Conservation (phyloP, 2,888 invertebrate genomes). For the Subacronicta megacephala region DNA sequence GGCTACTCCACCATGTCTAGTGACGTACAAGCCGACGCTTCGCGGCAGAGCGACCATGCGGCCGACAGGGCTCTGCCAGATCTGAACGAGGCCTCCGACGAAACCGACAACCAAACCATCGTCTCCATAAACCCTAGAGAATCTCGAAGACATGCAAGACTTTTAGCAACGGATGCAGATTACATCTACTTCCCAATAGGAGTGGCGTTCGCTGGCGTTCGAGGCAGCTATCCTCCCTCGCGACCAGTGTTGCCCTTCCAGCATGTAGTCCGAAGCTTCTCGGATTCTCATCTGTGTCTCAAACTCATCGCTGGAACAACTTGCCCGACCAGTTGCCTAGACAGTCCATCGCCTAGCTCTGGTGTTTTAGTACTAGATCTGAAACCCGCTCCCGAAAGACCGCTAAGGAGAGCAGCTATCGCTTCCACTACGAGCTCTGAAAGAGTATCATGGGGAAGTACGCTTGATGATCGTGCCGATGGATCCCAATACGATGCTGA, state of each 20-base stretch:
- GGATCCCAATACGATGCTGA: conserved; percentile 92
- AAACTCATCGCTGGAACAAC: conserved; percentile 91
- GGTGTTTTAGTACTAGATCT: conserved; percentile 91
- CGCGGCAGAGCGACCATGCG: conserved; percentile 89
- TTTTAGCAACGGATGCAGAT: conserved; percentile 90
- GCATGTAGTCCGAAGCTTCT: conserved; percentile 93
- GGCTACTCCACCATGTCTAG: conserved; percentile 96
- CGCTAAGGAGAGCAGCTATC: conserved; percentile 89
- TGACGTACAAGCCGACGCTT: conserved; percentile 93
- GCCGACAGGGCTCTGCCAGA: conserved; percentile 91
- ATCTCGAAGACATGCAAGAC: conserved; percentile 88
- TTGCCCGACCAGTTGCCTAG: conserved; percentile 85
- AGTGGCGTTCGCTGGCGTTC: conserved; percentile 90
- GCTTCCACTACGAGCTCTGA: conserved; percentile 85
- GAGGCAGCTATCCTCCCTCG: conserved; percentile 93
- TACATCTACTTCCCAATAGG: conserved; percentile 92
- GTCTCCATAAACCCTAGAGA: conserved; percentile 86
- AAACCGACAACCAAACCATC: conserved; percentile 91
- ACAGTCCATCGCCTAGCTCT: conserved; percentile 90
- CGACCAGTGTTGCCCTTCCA: conserved; percentile 92
- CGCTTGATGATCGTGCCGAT: conserved; percentile 89
- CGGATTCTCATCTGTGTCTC: conserved; percentile 93
- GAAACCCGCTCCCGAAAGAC: conserved; percentile 89
- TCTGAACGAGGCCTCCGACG: conserved; percentile 93
- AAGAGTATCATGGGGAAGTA: conserved; percentile 90